phyloP scores from a whole-genome alignment of 2,797 vertebrate species.

The Leptatherina wallacei region DNA sequence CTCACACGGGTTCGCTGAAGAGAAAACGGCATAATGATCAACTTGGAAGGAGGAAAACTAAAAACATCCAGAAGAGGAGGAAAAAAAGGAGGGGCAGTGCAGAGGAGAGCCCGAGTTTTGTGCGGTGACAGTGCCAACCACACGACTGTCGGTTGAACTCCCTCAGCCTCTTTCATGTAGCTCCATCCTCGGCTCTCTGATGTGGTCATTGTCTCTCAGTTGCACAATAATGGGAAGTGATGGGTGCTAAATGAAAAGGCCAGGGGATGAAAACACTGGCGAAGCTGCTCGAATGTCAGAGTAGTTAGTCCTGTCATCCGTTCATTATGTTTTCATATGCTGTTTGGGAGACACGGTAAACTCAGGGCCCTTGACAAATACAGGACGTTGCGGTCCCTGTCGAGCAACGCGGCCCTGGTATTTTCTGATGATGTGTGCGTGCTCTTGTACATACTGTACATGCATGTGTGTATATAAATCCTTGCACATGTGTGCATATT shows the following conservation, averaged over 20 bases:
- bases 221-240: slow-evolving; percentile 78
- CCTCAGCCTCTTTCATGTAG: slow-evolving; percentile 72
- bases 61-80: slow-evolving; percentile 48
- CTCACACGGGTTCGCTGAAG: slow-evolving; percentile 37
- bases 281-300: slow-evolving; percentile 72
- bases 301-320: slow-evolving; percentile 79
- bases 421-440: slow-evolving; percentile 45
- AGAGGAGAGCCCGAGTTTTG: slow-evolving; percentile 37
- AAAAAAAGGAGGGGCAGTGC: slow-evolving; percentile 24
- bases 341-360: slow-evolving; percentile 74
- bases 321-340: slow-evolving; percentile 81
- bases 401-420: slow-evolving; percentile 18
- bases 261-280: slow-evolving; percentile 77
- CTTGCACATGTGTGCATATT: slow-evolving; percentile 56
- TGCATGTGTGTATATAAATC: slow-evolving; percentile 33
- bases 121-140: slow-evolving; percentile 61
- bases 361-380: slow-evolving; percentile 59
- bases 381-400: slow-evolving; percentile 64
- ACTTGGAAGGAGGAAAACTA: slow-evolving; percentile 45
- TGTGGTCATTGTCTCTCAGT: slow-evolving; percentile 79
- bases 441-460: slow-evolving; percentile 22
- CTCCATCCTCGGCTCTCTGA: slow-evolving; percentile 70
- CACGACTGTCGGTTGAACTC: slow-evolving; percentile 66
- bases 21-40: slow-evolving; percentile 61
- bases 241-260: slow-evolving; percentile 80